These are phyloP conservation scores for Lepilemur septentrionalis DNA, from an alignment of 2,797 vertebrate genomes.

Conservation along the genomic window DNA sequence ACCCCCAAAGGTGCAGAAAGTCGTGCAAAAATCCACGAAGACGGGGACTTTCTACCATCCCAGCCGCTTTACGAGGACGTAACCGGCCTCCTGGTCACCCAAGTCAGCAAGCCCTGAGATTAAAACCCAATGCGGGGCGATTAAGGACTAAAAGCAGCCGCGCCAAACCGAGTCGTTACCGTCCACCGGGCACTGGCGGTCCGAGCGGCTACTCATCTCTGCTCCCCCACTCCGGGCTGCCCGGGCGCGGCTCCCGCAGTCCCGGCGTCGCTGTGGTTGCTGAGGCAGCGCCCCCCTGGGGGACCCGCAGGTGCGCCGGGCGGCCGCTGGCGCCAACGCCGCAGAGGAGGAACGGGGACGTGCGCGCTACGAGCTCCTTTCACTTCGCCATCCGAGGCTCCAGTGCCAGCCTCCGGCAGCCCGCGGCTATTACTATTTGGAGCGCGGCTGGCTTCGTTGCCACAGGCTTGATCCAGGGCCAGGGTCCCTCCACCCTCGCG, in stretches of 20 bases:
- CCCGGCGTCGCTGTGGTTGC: neutral
- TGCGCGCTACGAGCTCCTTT: neutral
- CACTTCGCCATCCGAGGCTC: neutral
- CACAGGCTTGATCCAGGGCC: neutral
- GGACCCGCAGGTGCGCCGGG: conserved; percentile 6
- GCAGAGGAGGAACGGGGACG: neutral
- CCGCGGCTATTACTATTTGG: conserved; percentile 65
- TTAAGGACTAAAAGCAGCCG: neutral
- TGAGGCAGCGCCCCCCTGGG: neutral
- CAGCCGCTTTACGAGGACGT: neutral
- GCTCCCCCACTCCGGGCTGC: neutral
- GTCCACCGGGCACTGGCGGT: conserved; percentile 68
- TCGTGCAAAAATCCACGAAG: neutral
- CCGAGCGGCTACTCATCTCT: conserved; percentile 35
- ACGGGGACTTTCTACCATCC: neutral
- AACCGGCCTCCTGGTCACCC: neutral
- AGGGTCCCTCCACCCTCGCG: neutral
- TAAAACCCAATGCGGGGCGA: neutral
- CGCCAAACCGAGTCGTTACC: conserved; percentile 74
- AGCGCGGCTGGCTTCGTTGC: neutral
- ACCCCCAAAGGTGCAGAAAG: neutral
- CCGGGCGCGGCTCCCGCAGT: neutral
- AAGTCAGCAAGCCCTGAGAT: neutral
- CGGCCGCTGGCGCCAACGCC: neutral
- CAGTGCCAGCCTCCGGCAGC: neutral